Percentiles rank a stretch among this genome's conserved stretches.
Conservation (phyloP, 1,140 invertebrate genomes). For the Grapholita molesta region DNA sequence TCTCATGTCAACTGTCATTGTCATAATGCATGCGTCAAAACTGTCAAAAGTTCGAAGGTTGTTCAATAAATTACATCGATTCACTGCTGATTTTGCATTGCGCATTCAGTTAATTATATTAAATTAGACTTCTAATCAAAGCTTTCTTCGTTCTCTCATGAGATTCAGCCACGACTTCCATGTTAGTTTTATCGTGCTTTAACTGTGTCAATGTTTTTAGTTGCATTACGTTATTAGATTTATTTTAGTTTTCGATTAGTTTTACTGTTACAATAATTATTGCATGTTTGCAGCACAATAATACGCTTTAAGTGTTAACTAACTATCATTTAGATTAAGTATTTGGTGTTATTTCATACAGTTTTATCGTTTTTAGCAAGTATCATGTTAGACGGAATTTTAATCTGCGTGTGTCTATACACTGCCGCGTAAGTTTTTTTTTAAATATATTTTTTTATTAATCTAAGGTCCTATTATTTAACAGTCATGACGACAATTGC, state of each 20-base stretch:
- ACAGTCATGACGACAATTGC: not conserved
- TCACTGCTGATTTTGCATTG: not conserved
- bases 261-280: not conserved
- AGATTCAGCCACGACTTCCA: not conserved
- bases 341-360: conserved; percentile 6
- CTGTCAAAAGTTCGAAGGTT: conserved; percentile 39
- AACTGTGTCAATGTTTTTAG: not conserved
- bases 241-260: not conserved
- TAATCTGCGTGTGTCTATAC: conserved; percentile 47
- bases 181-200: not conserved
- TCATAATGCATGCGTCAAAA: not conserved
- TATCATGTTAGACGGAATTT: conserved; percentile 29
- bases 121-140: not conserved
- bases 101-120: not conserved
- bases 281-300: not conserved
- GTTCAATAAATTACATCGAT: not conserved
- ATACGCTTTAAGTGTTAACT: not conserved
- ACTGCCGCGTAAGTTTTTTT: conserved; percentile 41
- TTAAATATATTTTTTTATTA: conserved; percentile 16
- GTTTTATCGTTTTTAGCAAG: not conserved
- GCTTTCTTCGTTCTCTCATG: not conserved
- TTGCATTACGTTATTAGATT: not conserved
- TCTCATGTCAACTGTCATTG: conserved; percentile 2
- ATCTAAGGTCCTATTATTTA: not conserved
- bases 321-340: not conserved